Conservation (phyloP, 2,888 invertebrate species). For the Apocheima hispidaria region DNA sequence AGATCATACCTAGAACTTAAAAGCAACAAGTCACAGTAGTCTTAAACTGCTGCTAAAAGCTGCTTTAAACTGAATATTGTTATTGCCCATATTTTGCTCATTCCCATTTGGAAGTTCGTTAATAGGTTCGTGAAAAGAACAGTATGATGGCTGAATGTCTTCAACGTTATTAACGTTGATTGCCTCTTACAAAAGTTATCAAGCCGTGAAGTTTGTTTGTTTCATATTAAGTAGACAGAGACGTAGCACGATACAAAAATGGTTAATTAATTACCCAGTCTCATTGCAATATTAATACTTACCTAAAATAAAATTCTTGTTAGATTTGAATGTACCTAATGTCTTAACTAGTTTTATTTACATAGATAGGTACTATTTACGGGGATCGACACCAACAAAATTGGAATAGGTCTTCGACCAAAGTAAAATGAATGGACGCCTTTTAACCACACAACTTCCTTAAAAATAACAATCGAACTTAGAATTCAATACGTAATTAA, state of each 20-base stretch:
- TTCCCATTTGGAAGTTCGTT: constrained; percentile 50
- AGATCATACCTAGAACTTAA: neutral
- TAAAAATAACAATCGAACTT: no score
- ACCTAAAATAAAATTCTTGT: neutral
- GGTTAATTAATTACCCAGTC: constrained; percentile 5
- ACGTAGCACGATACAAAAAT: neutral
- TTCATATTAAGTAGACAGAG: constrained; percentile 4
- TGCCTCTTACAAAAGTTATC: constrained; percentile 28
- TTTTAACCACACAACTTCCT: no score
- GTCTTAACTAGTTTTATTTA: no score
- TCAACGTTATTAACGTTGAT: constrained; percentile 36
- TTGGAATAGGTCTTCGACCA: no score
- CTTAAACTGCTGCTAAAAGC: neutral
- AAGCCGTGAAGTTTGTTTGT: constrained; percentile 17
- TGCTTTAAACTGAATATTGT: neutral
- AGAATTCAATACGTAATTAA: no score
- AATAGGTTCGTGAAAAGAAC: constrained; percentile 50
- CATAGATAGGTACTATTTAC: no score
- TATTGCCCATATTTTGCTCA: constrained; percentile 47
- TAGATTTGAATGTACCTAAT: neutral
- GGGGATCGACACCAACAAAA: no score
- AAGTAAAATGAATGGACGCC: no score
- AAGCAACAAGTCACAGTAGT: neutral
- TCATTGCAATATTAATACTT: neutral
- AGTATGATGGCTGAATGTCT: constrained; percentile 41